Evolutionary conservation across 2,797 vertebrate species (phyloP).

Genomic region (Epinephelus malabaricus): DNA sequence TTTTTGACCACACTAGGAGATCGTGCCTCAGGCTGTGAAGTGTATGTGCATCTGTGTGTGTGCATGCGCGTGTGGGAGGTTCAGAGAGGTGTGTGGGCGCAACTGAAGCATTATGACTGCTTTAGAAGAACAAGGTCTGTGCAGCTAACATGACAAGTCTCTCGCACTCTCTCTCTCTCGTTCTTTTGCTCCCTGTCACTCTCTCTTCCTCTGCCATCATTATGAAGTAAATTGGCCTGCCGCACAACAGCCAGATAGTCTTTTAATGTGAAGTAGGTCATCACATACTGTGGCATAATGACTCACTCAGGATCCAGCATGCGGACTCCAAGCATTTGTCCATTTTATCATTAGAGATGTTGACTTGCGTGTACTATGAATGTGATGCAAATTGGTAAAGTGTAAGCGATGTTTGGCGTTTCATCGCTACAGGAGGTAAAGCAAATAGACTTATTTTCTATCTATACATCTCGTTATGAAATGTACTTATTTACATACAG

Average conservation of each 20-base stretch:
- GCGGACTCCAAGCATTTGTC: slow-evolving; percentile 42
- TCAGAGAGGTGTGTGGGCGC: slow-evolving; percentile 65
- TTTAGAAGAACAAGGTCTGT: slow-evolving; percentile 62
- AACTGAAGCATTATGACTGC: slow-evolving; percentile 64
- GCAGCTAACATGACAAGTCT: slow-evolving; percentile 39
- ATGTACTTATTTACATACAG: slow-evolving; percentile 9
- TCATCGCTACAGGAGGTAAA: slow-evolving; percentile 4
- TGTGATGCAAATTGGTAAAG: slow-evolving; percentile 31
- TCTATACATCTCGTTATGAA: neutral
- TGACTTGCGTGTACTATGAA: neutral
- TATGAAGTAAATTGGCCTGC: slow-evolving; percentile 62
- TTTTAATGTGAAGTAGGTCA: slow-evolving; percentile 74
- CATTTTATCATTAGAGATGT: slow-evolving; percentile 31
- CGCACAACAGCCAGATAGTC: slow-evolving; percentile 52
- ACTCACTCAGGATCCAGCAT: slow-evolving; percentile 49
- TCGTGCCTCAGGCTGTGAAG: slow-evolving; percentile 45
- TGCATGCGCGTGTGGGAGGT: slow-evolving; percentile 43
- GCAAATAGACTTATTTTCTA: slow-evolving; percentile 13
- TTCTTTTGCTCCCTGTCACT: slow-evolving; percentile 41
- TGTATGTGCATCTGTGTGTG: slow-evolving; percentile 10
- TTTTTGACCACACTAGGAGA: slow-evolving; percentile 47
- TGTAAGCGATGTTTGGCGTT: neutral
- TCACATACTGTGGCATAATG: slow-evolving; percentile 50
- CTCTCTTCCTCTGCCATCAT: slow-evolving; percentile 48
- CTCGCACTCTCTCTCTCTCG: slow-evolving; percentile 28